Conservation (phyloP, 2,113 vertebrate species). For the Heterotis niloticus region DNA sequence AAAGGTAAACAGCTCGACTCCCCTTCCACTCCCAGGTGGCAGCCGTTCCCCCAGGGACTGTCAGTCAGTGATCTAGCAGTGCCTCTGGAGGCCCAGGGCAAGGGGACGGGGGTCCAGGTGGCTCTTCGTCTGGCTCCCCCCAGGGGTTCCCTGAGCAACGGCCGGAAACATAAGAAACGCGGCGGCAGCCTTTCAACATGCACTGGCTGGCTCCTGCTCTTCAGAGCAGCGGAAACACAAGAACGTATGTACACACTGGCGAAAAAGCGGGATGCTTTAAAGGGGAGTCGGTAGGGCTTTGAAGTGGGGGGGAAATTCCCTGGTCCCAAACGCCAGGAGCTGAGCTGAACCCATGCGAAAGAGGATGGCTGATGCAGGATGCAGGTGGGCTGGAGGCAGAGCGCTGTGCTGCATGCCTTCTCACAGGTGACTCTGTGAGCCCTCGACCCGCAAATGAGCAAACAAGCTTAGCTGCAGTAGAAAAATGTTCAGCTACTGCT, state of each 20-base stretch:
- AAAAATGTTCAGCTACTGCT: no score
- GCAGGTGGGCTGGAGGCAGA: no score
- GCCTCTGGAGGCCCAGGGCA: constrained; percentile 26
- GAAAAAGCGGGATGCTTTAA: no score
- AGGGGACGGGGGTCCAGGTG: neutral
- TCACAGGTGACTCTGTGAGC: no score
- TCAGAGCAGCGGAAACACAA: constrained; percentile 33
- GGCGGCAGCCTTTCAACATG: constrained; percentile 62
- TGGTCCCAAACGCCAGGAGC: neutral
- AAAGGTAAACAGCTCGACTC: neutral
- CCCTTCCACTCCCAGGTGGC: constrained; percentile 20
- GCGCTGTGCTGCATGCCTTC: no score
- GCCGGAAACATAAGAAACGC: constrained; percentile 52
- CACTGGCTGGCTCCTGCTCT: constrained; percentile 56
- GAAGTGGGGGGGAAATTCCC: no score
- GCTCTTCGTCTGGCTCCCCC: constrained; percentile 21
- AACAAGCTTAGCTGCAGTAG: no score
- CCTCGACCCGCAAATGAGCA: no score
- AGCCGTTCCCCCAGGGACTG: neutral
- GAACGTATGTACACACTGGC: neutral
- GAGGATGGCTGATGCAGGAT: no score
- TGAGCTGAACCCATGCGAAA: neutral
- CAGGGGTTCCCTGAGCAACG: neutral
- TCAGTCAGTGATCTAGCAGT: constrained; percentile 26
- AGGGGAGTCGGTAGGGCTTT: no score